Conservation (phyloP, 2,888 invertebrate genomes). For the Periphyllus acericola region DNA sequence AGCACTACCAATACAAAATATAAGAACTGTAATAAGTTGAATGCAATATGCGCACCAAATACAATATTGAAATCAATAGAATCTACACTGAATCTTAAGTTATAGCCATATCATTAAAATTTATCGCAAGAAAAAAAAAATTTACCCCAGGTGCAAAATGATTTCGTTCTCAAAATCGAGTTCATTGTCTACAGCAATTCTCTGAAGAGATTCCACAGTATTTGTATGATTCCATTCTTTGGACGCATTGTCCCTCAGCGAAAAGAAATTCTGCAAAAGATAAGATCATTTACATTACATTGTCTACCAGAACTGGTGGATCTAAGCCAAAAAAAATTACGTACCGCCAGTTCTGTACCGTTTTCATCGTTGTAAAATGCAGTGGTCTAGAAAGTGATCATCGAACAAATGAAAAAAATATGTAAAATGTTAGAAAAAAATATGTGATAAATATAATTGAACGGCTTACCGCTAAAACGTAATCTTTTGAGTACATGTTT, state of each 20-base stretch:
- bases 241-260: slow-evolving; percentile 39
- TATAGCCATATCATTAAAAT: background rate
- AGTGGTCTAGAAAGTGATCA: slow-evolving; percentile 27
- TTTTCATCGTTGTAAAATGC: slow-evolving; percentile 52
- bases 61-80: background rate
- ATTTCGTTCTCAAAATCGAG: slow-evolving; percentile 59
- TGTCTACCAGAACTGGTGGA: background rate
- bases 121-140: background rate
- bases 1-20: too few relatives aligned
- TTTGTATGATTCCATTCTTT: slow-evolving; percentile 56
- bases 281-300: background rate
- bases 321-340: background rate
- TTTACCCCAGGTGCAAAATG: slow-evolving; percentile 44
- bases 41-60: background rate
- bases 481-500: slow-evolving; percentile 54
- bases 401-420: background rate
- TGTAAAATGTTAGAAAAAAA: background rate
- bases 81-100: background rate
- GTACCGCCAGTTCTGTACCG: slow-evolving; percentile 48
- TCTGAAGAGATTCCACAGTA: slow-evolving; percentile 35
- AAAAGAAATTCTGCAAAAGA: slow-evolving; percentile 54
- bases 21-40: too few relatives aligned
- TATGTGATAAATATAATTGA: background rate
- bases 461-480: slow-evolving; percentile 45
- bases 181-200: slow-evolving; percentile 40